Evolutionary conservation across 1,140 invertebrate species (phyloP), one percentile per base, ranked within the genome.

Genomic region (Temnothorax longispinosus): DNA sequence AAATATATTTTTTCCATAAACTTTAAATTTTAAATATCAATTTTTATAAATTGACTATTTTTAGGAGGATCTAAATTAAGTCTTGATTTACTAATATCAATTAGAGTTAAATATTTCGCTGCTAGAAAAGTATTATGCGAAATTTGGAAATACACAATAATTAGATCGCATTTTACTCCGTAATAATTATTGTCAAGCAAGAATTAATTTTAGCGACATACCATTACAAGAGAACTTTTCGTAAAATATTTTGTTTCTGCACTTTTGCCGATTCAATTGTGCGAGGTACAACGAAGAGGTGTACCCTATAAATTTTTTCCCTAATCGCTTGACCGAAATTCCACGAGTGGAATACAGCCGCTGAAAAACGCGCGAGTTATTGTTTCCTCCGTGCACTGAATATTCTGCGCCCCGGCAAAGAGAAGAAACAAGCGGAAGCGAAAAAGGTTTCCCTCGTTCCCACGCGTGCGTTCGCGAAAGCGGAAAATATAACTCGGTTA

Each of bases 321-420:
- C 13, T 84, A 84, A 84, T 84, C 54, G 80, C 27, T 27, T 8
- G 41, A 13, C 41, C 80, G 27, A 84, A 84, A 41, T 84, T 84
- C 52, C 65, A 21, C 78, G 38, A 62, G 32, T 60, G 27, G 69
- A 74, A 84, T 64, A 27, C 69, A 84, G 69, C 47, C 80, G 10
- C 32, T 84, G 80, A 84, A 84, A 84, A 84, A 84, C 80, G 69
- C 69, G 80, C 69, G 80, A 84, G 80, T 84, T 84, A 84, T 84
- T 84, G 80, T 84, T 84, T 84, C 80, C 80, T 84, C 54, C 69
- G 80, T 84, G 69, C 41, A 47, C 80, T 75, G 69, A 84, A 84
- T 75, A 84, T 84, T 84, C 80, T 60, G 15, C 41, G 44, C 18
- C 15, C 41, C 44, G 41, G 56, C 21, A 75, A 50, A 84, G 80